These are phyloP conservation scores for Sinosuthora webbiana DNA, from an alignment of 2,113 vertebrate genomes.

Conservation along the genomic window DNA sequence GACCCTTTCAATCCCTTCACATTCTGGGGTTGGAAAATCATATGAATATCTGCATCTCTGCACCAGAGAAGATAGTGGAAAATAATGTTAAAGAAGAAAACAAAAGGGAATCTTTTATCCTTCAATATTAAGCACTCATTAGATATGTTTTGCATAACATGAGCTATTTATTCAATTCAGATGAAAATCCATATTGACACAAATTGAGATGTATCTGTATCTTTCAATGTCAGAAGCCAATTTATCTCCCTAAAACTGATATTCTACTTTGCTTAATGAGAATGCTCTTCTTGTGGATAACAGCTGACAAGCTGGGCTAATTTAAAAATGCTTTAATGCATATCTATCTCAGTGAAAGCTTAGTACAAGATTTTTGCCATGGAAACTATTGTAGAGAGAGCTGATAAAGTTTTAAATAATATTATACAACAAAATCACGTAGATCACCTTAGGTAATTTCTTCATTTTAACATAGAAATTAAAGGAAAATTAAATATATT, in stretches of 20 bases:
- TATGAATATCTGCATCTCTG: neutral
- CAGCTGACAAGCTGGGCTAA: neutral
- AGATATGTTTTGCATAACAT: neutral
- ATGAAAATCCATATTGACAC: neutral
- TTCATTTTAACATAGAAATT: neutral
- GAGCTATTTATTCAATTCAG: neutral
- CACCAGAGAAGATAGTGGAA: neutral
- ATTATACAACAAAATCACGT: neutral
- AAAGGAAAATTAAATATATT: neutral
- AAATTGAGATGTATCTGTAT: neutral
- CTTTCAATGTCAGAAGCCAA: neutral
- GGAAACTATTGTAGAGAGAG: neutral
- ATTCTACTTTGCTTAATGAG: neutral
- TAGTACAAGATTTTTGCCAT: neutral
- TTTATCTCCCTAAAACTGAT: constrained; percentile 19
- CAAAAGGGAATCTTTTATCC: neutral
- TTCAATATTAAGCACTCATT: neutral
- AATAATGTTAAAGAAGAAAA: neutral
- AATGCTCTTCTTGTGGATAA: neutral
- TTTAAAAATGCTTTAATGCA: neutral
- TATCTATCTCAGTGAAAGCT: neutral
- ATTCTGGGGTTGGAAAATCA: neutral
- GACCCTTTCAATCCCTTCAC: neutral
- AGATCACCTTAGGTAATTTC: neutral
- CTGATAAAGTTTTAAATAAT: neutral